phyloP scores from a whole-genome alignment of 2,888 invertebrate species.

The Clostera curtula region DNA sequence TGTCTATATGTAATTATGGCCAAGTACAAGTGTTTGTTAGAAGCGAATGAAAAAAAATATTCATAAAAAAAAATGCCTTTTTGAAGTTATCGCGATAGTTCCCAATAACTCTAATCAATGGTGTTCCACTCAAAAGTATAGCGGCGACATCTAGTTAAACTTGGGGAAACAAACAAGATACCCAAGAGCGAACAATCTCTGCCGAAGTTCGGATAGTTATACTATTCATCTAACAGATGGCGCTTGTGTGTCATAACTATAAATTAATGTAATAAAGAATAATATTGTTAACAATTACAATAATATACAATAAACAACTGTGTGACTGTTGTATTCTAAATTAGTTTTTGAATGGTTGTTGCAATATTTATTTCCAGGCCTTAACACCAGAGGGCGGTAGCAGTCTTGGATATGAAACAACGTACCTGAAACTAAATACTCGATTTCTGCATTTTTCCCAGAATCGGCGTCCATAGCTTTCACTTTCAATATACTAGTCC shows the following conservation, averaged over 20 bases:
- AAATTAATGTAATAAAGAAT: no score
- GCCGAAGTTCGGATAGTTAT: no score
- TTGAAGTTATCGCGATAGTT: no score
- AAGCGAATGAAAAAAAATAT: conserved; percentile 5
- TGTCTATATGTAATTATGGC: neutral
- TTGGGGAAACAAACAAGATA: neutral
- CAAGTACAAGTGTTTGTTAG: neutral
- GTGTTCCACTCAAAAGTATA: neutral
- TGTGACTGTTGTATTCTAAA: no score
- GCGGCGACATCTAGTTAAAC: conserved; percentile 15
- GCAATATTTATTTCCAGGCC: no score
- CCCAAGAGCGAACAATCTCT: no score
- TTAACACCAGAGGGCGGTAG: conserved; percentile 25
- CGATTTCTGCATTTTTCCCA: conserved; percentile 95
- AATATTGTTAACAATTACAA: no score
- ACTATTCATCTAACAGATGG: no score
- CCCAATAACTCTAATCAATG: neutral
- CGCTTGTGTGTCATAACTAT: no score
- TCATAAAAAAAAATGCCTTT: neutral
- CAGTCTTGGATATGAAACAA: no score
- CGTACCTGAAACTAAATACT: conserved; percentile 84
- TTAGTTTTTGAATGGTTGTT: no score
- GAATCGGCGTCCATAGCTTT: conserved; percentile 97
- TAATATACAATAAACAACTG: no score
- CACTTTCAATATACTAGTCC: conserved; percentile 94